phyloP scores from a whole-genome alignment of 2,888 invertebrate species.

The Aromia moschata region DNA sequence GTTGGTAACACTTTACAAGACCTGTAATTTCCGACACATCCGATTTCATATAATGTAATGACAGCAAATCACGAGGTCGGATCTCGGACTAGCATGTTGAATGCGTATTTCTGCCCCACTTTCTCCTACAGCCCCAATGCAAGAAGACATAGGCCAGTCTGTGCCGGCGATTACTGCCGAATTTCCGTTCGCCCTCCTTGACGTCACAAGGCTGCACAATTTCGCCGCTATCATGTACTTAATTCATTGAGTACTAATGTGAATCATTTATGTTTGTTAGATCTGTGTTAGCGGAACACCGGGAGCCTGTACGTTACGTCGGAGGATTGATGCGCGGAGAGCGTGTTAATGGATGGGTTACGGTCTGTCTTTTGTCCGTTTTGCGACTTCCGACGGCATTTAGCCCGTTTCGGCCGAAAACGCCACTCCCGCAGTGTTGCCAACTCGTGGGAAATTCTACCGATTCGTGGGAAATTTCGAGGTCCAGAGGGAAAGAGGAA shows the following conservation, averaged over 20 bases:
- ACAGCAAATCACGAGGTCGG: too few relatives aligned
- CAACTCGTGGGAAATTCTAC: too few relatives aligned
- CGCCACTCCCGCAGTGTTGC: too few relatives aligned
- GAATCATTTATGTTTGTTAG: conserved; percentile 42
- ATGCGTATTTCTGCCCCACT: too few relatives aligned
- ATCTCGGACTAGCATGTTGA: too few relatives aligned
- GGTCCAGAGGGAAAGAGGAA: too few relatives aligned
- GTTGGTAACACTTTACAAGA: too few relatives aligned
- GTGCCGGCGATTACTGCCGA: conserved; percentile 16
- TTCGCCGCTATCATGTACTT: conserved; percentile 59
- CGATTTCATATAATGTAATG: too few relatives aligned
- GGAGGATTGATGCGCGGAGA: conserved; percentile 1
- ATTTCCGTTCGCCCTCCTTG: conserved; percentile 57
- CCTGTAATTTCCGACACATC: too few relatives aligned
- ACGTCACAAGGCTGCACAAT: conserved; percentile 60
- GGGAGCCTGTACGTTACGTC: conserved; percentile 9
- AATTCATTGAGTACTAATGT: conserved; percentile 57
- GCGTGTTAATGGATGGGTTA: neutral
- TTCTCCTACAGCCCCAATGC: too few relatives aligned
- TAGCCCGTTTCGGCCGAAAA: too few relatives aligned
- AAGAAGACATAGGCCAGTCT: conserved; percentile 22
- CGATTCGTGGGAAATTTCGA: too few relatives aligned
- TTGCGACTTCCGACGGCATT: neutral
- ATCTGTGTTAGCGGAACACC: conserved; percentile 42
- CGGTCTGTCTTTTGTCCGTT: neutral